Percentiles rank a stretch among this genome's conserved stretches.
These are phyloP conservation scores for Harpegnathos saltator DNA, from an alignment of 1,140 invertebrate species.

Conservation along the genomic window DNA sequence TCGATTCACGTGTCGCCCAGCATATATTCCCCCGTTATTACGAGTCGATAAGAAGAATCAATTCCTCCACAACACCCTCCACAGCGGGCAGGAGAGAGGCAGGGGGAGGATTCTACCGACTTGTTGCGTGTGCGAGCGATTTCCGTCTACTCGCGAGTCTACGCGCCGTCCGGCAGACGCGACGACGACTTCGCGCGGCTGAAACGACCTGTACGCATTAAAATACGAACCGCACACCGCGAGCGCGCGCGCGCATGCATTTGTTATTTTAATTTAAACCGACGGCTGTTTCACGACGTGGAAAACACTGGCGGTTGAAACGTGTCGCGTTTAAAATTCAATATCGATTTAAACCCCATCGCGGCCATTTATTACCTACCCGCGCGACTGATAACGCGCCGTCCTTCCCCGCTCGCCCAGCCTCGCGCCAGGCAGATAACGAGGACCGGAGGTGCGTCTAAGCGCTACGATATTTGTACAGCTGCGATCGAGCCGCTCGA, in stretches of 20 bases:
- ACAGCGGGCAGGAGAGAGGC: too few species aligned
- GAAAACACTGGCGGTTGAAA: background rate
- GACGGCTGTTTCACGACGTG: background rate
- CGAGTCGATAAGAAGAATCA: too few species aligned
- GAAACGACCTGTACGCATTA: background rate
- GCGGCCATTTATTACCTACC: slow-evolving; percentile 2
- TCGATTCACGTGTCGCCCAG: too few species aligned
- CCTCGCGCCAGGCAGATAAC: background rate
- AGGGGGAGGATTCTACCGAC: background rate
- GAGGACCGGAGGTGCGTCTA: slow-evolving; percentile 4
- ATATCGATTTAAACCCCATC: slow-evolving; percentile 1
- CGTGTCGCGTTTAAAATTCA: slow-evolving; percentile 15
- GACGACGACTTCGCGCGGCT: too few species aligned
- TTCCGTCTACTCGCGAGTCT: background rate
- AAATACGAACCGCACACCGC: background rate
- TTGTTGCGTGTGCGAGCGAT: background rate
- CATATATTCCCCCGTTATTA: too few species aligned
- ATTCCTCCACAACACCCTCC: too few species aligned
- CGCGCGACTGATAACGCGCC: background rate
- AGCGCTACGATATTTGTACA: slow-evolving; percentile 20
- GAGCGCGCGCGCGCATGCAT: background rate
- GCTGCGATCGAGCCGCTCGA: background rate
- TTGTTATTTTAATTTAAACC: slow-evolving; percentile 18
- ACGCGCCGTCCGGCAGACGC: too few species aligned
- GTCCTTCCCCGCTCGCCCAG: background rate